These are phyloP conservation scores for Rallus limicola DNA, from an alignment of 2,113 vertebrate genomes.

Conservation along the genomic window DNA sequence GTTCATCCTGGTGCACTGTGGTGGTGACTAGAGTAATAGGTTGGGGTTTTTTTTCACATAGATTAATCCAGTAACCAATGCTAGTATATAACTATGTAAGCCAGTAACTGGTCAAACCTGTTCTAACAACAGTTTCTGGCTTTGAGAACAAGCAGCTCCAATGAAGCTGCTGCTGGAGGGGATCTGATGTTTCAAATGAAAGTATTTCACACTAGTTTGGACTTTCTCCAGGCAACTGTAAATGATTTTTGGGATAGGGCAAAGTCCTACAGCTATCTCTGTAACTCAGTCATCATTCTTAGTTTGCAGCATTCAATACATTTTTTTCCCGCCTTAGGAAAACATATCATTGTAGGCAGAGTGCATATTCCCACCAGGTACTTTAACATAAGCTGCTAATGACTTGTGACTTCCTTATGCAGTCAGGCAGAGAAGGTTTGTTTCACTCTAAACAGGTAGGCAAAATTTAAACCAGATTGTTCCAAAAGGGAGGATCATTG, in stretches of 20 bases:
- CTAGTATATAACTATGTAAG: conserved; percentile 5
- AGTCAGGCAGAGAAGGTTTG: conserved; percentile 47
- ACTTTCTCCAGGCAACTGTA: background rate
- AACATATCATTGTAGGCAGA: conserved; percentile 41
- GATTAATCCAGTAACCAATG: background rate
- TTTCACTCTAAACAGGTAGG: conserved; percentile 55
- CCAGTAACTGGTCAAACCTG: conserved; percentile 41
- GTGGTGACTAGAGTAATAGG: background rate
- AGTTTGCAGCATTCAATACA: conserved; percentile 21
- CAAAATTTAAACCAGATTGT: conserved; percentile 72
- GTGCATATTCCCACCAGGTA: conserved; percentile 59
- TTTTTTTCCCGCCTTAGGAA: conserved; percentile 52
- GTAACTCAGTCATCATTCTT: background rate
- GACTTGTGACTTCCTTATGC: conserved; percentile 73
- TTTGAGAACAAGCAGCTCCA: background rate
- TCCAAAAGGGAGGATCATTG: conserved; percentile 11
- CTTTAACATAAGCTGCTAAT: conserved; percentile 73
- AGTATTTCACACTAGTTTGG: background rate
- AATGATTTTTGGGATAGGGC: background rate
- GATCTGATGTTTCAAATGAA: background rate
- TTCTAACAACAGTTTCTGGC: background rate
- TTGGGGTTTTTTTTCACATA: conserved; percentile 25
- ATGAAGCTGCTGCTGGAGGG: background rate
- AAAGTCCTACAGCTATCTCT: background rate
- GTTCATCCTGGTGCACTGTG: background rate